These are phyloP conservation scores for Percopsis omiscomaycus DNA, from an alignment of 2,797 vertebrate genomes.

Conservation along the genomic window DNA sequence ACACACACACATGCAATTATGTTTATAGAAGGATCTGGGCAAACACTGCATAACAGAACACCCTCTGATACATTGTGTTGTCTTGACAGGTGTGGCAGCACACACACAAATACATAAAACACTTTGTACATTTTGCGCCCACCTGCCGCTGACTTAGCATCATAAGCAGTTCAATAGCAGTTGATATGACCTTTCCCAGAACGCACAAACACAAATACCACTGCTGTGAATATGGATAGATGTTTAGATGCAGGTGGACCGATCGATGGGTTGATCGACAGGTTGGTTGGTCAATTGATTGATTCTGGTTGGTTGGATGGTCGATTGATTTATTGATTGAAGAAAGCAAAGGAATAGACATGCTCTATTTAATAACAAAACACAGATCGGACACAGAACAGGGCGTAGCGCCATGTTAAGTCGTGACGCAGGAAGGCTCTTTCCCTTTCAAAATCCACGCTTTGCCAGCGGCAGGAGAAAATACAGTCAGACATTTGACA, in stretches of 20 bases:
- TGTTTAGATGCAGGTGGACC: too few relatives aligned
- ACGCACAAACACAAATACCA: not conserved
- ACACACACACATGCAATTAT: conserved; percentile 20
- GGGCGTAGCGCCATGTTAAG: conserved; percentile 16
- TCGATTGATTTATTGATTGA: not conserved
- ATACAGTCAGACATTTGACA: conserved; percentile 67
- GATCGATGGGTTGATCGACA: not conserved
- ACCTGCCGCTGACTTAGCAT: not conserved
- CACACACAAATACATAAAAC: not conserved
- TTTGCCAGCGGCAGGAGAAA: conserved; percentile 67
- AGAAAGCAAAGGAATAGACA: not conserved
- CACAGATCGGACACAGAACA: not conserved
- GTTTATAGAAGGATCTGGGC: conserved; percentile 21
- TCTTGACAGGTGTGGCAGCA: conserved; percentile 11
- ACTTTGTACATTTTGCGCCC: not conserved
- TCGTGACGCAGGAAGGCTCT: not conserved
- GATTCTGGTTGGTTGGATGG: too few relatives aligned
- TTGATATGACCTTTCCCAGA: not conserved
- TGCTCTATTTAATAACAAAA: not conserved
- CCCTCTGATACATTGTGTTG: conserved; percentile 31
- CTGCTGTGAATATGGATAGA: too few relatives aligned
- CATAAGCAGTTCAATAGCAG: not conserved
- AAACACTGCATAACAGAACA: conserved; percentile 33
- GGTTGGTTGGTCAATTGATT: not conserved
- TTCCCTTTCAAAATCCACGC: conserved; percentile 27